Conservation (phyloP, 2,113 vertebrate species). For the Diadophis punctatus region DNA sequence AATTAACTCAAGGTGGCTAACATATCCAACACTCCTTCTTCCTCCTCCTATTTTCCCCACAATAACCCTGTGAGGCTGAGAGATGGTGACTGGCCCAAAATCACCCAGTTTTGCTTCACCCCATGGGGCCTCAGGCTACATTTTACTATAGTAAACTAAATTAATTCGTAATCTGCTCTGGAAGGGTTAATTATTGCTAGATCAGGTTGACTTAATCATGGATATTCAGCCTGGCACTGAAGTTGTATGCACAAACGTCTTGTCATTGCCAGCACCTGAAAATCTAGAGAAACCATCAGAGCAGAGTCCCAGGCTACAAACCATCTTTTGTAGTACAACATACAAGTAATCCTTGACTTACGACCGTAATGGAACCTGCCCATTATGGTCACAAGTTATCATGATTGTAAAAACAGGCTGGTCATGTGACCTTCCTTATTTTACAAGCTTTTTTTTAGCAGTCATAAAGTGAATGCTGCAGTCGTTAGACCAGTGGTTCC, state of each 20-base stretch:
- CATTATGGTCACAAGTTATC: neutral
- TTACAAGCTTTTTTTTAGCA: neutral
- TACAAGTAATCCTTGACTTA: neutral
- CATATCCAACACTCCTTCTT: neutral
- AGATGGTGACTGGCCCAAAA: neutral
- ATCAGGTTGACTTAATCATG: neutral
- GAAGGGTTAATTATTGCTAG: neutral
- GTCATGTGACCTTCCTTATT: neutral
- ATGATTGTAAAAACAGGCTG: neutral
- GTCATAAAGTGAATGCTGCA: neutral
- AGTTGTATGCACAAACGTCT: neutral
- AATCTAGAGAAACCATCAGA: neutral
- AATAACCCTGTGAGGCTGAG: neutral
- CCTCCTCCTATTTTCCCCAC: neutral
- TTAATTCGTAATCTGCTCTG: neutral
- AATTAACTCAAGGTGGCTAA: neutral
- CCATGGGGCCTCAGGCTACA: neutral
- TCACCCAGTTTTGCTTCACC: neutral
- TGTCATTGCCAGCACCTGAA: neutral
- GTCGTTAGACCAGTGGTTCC: too few species aligned
- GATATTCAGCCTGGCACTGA: neutral
- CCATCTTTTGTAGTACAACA: neutral
- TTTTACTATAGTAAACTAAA: neutral
- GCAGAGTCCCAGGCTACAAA: neutral
- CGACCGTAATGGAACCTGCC: neutral